Percentiles rank a stretch among this genome's conserved stretches.
phyloP scores from a whole-genome alignment of 1,140 invertebrate genomes.

The Hydropsyche tenuis region DNA sequence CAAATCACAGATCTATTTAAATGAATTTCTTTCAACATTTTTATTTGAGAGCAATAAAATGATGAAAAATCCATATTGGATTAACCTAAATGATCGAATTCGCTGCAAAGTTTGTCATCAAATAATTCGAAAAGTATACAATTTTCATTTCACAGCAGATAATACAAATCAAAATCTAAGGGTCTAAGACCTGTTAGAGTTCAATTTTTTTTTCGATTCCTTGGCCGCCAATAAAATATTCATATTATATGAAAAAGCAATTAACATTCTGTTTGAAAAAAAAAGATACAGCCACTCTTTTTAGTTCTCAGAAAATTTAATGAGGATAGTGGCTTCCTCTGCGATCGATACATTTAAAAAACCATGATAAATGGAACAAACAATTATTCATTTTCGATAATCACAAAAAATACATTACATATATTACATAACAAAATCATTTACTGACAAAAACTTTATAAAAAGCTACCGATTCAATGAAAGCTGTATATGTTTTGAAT shows the following conservation, averaged over 20 bases:
- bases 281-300: slow-evolving; percentile 7
- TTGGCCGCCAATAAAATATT: slow-evolving; percentile 27
- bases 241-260: not conserved
- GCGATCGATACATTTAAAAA: slow-evolving; percentile 1
- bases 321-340: slow-evolving; percentile 25
- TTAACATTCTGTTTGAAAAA: slow-evolving; percentile 17
- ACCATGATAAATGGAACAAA: slow-evolving; percentile 18
- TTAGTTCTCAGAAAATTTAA: slow-evolving; percentile 26
- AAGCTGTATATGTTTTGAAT: slow-evolving; percentile 19
- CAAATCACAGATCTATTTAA: slow-evolving; percentile 50
- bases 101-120: not conserved
- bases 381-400: slow-evolving; percentile 25
- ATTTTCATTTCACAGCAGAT: slow-evolving; percentile 20
- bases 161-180: slow-evolving; percentile 1
- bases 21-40: slow-evolving; percentile 21
- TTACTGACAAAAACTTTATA: slow-evolving; percentile 21
- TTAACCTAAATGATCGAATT: not conserved
- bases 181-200: slow-evolving; percentile 29
- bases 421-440: slow-evolving; percentile 26
- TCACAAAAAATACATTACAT: slow-evolving; percentile 26
- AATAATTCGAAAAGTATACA: slow-evolving; percentile 14
- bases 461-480: slow-evolving; percentile 34
- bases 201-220: slow-evolving; percentile 15
- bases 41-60: slow-evolving; percentile 19
- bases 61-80: slow-evolving; percentile 23